Evolutionary conservation across 2,888 invertebrate species (phyloP).

Genomic region (Ormyrus labotus): DNA sequence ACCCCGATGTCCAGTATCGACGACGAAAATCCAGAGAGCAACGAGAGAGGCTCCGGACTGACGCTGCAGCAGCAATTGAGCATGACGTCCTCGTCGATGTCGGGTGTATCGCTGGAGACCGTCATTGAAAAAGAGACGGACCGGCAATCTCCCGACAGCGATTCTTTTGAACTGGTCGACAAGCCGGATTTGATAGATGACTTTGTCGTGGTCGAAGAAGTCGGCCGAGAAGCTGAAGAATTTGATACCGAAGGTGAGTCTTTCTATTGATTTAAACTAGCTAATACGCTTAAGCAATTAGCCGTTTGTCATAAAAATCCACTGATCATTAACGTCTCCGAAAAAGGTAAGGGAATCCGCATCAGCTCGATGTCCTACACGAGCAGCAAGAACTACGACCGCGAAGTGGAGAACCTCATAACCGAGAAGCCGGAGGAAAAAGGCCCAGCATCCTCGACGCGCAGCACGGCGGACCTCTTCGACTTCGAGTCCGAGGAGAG

Average conservation of each 20-base stretch:
- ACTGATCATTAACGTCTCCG: background rate
- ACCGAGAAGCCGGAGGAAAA: constrained; percentile 62
- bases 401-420: constrained; percentile 78
- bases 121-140: constrained; percentile 71
- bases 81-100: constrained; percentile 72
- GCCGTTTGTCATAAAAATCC: background rate
- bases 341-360: constrained; percentile 81
- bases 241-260: constrained; percentile 84
- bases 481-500: constrained; percentile 74
- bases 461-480: constrained; percentile 66
- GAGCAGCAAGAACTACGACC: constrained; percentile 78
- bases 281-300: background rate
- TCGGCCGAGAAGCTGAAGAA: constrained; percentile 90
- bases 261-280: background rate
- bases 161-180: constrained; percentile 92
- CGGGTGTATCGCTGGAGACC: constrained; percentile 71
- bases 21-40: constrained; percentile 77
- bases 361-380: constrained; percentile 78
- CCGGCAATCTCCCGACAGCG: constrained; percentile 84
- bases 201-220: constrained; percentile 92
- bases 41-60: constrained; percentile 52
- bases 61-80: constrained; percentile 70
- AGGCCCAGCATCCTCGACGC: constrained; percentile 51
- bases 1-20: constrained; percentile 77
- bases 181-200: constrained; percentile 92